phyloP scores from a whole-genome alignment of 92 coral and sea anemone species.

The Parazoanthus swiftii region DNA sequence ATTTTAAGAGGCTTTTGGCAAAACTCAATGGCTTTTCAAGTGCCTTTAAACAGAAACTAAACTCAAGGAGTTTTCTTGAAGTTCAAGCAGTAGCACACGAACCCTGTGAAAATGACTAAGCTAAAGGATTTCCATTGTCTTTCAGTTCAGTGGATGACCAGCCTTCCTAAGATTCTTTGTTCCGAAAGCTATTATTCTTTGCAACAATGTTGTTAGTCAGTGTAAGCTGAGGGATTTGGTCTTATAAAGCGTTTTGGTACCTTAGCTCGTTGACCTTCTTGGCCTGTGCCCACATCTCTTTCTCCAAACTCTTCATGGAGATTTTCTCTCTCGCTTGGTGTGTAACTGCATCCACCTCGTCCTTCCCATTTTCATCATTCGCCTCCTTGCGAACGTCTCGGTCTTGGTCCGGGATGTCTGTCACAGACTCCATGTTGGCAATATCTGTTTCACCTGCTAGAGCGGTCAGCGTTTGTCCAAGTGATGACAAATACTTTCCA shows the following conservation, averaged over 20 bases:
- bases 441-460: slow-evolving; percentile 93
- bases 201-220: no score
- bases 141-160: neutral
- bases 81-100: no score
- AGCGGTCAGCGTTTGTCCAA: slow-evolving; percentile 93
- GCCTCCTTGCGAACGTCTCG: slow-evolving; percentile 39
- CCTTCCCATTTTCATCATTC: slow-evolving; percentile 42
- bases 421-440: slow-evolving; percentile 95
- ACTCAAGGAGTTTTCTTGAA: no score
- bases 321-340: slow-evolving; percentile 23
- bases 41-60: no score
- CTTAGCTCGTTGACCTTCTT: slow-evolving; percentile 91
- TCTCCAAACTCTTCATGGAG: slow-evolving; percentile 73
- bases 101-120: neutral
- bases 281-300: slow-evolving; percentile 98
- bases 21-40: no score
- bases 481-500: slow-evolving; percentile 87
- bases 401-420: slow-evolving; percentile 82
- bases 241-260: slow-evolving; percentile 37
- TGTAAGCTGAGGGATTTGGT: no score
- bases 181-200: neutral
- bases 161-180: neutral
- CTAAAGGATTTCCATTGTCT: neutral
- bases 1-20: no score
- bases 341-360: slow-evolving; percentile 54